Evolutionary conservation across 2,113 vertebrate genomes (phyloP), one percentile per base, ranked within the genome.

Genomic region (Sebastes schlegelii): DNA sequence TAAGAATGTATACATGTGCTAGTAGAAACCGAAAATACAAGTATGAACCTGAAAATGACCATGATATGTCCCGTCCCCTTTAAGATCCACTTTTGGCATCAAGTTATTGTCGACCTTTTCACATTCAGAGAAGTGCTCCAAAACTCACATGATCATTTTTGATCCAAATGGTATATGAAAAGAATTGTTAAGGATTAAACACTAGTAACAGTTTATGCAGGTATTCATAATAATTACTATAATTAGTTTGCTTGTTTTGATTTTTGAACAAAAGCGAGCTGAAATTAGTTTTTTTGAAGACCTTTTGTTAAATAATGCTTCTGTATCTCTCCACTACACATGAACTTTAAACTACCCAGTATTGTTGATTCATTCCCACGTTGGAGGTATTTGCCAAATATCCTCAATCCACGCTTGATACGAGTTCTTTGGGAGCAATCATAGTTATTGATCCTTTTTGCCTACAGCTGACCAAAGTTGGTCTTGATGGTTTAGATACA

Each of bases 391-490:
- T 77, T 61, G 17, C 76, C 42, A 51, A 19, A 65, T 63, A 0
- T 63, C 17, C 6, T 74, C 49, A 48, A 13, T 66, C 10, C 23
- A 34, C 43, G 7, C 21, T 61, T 19, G 1, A 26, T 10, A 21
- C 3, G 5, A 46, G 40, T 48, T 54, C 5, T 76, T 57, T 65
- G 40, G 48, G 23, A 73, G 17, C 65, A 77, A 8, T 57, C 4
- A 0, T 17, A 13, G 9, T 60, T 45, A 52, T 13, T 42, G 5
- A 80, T 68, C 8, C 10, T 67, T 71, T 71, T 55, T 79, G 8
- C 34, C 48, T 23, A 12, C 8, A 82, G 4, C 26, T 48, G 65
- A 82, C 51, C 73, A 73, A 69, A 83, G 2, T 42, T 42, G 4
- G 43, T 8, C 67, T 64, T 6, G 19, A 70, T 62, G 48, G 54